A percentile compares a stretch with the other conserved stretches of the same genome.
These are phyloP conservation scores for Brenthis daphne DNA, from an alignment of 2,888 invertebrate genomes.

Conservation along the genomic window DNA sequence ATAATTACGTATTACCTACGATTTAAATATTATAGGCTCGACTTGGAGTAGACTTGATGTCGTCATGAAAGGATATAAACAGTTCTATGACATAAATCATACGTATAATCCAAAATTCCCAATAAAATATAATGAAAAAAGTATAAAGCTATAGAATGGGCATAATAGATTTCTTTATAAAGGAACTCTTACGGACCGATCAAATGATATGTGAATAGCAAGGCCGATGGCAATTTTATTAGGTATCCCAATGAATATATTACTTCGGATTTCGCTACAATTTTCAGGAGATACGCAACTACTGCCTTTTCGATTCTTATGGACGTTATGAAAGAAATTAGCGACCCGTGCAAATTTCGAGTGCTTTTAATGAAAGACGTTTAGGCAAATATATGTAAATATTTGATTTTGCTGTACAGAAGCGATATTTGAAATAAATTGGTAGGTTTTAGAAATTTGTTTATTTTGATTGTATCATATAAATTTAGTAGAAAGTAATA, in stretches of 20 bases:
- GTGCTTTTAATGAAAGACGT: neutral
- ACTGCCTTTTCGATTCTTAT: neutral
- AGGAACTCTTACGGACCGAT: constrained; percentile 24
- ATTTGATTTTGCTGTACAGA: too few relatives aligned
- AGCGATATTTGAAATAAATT: too few relatives aligned
- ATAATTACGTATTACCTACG: too few relatives aligned
- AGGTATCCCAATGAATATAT: constrained; percentile 44
- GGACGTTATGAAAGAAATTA: constrained; percentile 8
- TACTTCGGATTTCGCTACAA: constrained; percentile 30
- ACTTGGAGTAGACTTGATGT: too few relatives aligned
- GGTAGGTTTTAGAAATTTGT: too few relatives aligned
- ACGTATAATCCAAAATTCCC: constrained; percentile 7
- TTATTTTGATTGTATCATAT: too few relatives aligned
- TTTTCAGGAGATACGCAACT: constrained; percentile 19
- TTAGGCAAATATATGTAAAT: too few relatives aligned
- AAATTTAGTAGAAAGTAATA: too few relatives aligned
- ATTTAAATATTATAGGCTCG: too few relatives aligned
- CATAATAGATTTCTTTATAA: constrained; percentile 31
- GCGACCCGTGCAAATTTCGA: neutral
- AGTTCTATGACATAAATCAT: neutral
- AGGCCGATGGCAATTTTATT: constrained; percentile 40
- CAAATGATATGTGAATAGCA: constrained; percentile 37
- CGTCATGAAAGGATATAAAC: neutral
- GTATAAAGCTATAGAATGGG: constrained; percentile 19
- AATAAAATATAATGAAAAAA: constrained; percentile 21